Conservation (phyloP, 2,797 vertebrate species). For the Parotocinclus haroldoi region DNA sequence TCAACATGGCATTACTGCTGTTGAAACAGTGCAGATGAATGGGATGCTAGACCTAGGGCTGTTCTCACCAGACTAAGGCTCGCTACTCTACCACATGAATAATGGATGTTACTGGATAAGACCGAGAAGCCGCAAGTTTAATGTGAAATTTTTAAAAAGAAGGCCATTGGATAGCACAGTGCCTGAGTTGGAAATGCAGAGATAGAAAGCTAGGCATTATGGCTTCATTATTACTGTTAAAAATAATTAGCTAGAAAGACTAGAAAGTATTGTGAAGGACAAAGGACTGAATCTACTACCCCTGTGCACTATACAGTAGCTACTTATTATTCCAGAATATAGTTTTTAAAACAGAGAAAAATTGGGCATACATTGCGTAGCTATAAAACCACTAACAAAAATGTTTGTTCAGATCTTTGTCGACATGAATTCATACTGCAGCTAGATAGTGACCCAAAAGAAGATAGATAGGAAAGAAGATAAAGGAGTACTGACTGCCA, state of each 20-base stretch:
- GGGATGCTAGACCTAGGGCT: constrained; percentile 25
- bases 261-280: neutral
- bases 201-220: neutral
- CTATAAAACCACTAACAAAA: too few relatives aligned
- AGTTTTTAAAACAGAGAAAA: too few relatives aligned
- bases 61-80: constrained; percentile 38
- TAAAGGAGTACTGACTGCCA: too few relatives aligned
- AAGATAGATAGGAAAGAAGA: too few relatives aligned
- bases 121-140: constrained; percentile 34
- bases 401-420: too few relatives aligned
- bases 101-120: constrained; percentile 35
- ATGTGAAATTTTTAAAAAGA: constrained; percentile 9
- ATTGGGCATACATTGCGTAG: too few relatives aligned
- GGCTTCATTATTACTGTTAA: neutral
- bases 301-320: too few relatives aligned
- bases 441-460: too few relatives aligned
- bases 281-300: too few relatives aligned
- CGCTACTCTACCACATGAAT: constrained; percentile 34
- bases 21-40: constrained; percentile 33
- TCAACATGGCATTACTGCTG: constrained; percentile 35
- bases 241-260: neutral
- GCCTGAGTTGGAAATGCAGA: neutral
- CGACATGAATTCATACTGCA: too few relatives aligned
- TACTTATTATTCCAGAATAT: too few relatives aligned
- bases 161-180: neutral